Evolutionary conservation across 53 echinoderm and acorn worm species (phyloP), one percentile per base, ranked within the genome.

Genomic region (Luidia sarsii): DNA sequence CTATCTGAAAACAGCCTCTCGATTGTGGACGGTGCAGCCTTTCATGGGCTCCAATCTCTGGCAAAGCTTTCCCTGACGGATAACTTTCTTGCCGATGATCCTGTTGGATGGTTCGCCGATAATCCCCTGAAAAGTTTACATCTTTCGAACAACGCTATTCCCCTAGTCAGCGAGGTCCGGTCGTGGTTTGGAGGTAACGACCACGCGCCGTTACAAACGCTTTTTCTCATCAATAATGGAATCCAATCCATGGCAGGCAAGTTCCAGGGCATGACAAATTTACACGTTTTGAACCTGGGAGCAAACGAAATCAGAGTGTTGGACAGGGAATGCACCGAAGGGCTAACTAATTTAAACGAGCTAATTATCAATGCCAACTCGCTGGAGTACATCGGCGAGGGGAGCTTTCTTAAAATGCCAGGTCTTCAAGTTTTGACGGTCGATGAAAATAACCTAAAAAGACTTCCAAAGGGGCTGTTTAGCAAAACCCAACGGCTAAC

Each of bases 131-230:
- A 30, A 1, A 20, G 64, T 1, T 54, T 84, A 1, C 28, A 84
- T 53, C 84, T 84, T 48, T 84, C 84, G 28, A 37, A 73, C 55
- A 84, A 84, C 29, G 43, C 43, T 7, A 21, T 77, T 16, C 59
- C 33, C 31, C 11, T 77, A 27, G 27, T 39, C 11, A 77, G 39
- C 4, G 60, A 59, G 61, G 48, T 77, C 23, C 33, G 61, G 60
- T 7, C 61, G 6, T 77, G 77, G 77, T 77, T 77, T 39, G 59
- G 43, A 18, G 29, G 30, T 30, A 31, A 60, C 32, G 48, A 61
- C 19, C 32, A 59, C 8, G 46, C 59, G n/a, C 60, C 77, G 43
- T 29, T 77, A 19, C 45, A 48, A 61, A 4, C 28, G 45, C 77
- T 77, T 11, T 6, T 77, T 45, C 77, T 77, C 29, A 46, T 20